phyloP scores from a whole-genome alignment of 53 echinoderm and acorn worm species.

The Antedon mediterranea region DNA sequence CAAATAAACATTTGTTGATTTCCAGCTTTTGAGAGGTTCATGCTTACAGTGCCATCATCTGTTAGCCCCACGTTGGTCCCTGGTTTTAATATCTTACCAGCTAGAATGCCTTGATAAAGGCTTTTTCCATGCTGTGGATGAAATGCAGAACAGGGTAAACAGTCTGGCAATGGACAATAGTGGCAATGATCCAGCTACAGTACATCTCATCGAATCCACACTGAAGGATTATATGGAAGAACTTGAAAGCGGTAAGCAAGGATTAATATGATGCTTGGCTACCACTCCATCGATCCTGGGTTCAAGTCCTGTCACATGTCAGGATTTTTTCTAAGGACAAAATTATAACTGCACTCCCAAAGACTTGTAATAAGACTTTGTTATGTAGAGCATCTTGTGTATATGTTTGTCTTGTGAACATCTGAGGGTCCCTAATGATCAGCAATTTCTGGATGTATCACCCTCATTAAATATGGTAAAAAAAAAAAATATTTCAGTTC shows the following conservation, averaged over 20 bases:
- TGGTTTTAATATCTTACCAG: constrained; percentile 31
- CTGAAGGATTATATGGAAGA: constrained; percentile 22
- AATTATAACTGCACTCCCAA: no score
- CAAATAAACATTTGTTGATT: not conserved
- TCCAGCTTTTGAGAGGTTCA: constrained; percentile 62
- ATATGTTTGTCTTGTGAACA: no score
- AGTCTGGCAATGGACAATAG: constrained; percentile 1
- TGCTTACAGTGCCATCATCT: constrained; percentile 72
- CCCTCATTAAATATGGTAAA: no score
- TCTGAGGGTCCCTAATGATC: no score
- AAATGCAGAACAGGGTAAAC: constrained; percentile 28
- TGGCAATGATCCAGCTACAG: constrained; percentile 10
- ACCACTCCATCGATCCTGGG: no score
- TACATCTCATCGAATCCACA: constrained; percentile 8
- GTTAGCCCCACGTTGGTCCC: constrained; percentile 39
- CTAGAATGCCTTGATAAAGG: constrained; percentile 56
- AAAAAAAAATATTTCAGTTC: no score
- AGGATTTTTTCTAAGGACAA: no score
- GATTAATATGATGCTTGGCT: no score
- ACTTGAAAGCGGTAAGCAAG: constrained; percentile 16
- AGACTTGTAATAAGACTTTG: no score
- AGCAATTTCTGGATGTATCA: no score
- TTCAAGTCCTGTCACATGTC: no score
- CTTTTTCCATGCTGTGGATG: constrained; percentile 24
- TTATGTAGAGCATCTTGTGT: no score